Base-by-base conservation (phyloP, 2,113 vertebrate species). In the Phaethon lepturus region DNA sequence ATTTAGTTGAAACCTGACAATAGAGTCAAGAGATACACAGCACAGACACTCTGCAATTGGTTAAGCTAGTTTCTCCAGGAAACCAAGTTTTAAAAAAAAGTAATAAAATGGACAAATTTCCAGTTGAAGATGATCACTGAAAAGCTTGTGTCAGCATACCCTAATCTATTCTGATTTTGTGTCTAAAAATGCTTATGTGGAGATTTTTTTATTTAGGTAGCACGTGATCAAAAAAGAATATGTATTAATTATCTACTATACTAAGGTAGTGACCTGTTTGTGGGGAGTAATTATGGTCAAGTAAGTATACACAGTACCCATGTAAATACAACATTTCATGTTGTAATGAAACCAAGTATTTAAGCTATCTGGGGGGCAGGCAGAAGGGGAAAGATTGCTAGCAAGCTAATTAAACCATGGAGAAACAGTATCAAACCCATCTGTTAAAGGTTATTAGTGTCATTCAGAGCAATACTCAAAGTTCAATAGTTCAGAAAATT, bases 1-100 rank as follows among this genome's bases (percentile, higher is more conserved):
- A 90, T 87, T 91, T 68, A 88, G 73, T 4, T 96, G 81, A 94
- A 97, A 96, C 42, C 26, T 68, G 40, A 91, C 69, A 93, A 88
- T 0, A 81, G 47, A 78, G 18, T 56, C 4, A 0, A 91, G 82
- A 91, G 91, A 95, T 90, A 88, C 33, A 75, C 17, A 78, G 31
- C 50, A 69, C 44, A 94, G 94, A 93, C 63, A 91, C 20, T 28
- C 25, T 25, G 31, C 0, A 2, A 96, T 64, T 96, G 53, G 73
- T 56, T 63, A 91, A 96, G 49, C 20, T 2, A 60, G 64, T 53
- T 90, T 91, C 74, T 84, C 49, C 53, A 87, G 73, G 33, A 91
- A 94, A 64, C 33, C 25, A 92, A 63, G 14, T 42, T 38, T 38
- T 44, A 12, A 79, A 83, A 42, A 42, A 31, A 76, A 64, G 50